Evolutionary conservation across 2,113 vertebrate species (phyloP), one percentile per base, ranked within the genome.

Genomic region (Brachyhypopomus gauderio): DNA sequence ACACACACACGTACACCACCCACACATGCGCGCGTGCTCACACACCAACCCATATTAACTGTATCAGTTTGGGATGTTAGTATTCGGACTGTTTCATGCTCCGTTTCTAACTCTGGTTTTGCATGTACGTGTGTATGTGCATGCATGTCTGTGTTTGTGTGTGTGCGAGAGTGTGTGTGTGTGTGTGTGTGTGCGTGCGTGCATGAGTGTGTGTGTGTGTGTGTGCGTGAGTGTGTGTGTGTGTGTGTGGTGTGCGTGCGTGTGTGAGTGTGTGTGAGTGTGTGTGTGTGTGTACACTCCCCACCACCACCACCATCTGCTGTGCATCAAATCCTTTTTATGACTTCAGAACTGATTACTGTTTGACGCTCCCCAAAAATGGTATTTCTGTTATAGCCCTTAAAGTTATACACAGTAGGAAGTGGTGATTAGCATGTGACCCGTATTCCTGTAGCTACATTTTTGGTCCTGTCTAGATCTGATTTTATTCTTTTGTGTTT

Each of bases 41-140:
- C 73, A 45, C 34, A 62, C 30, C 30, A 62, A 56, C 55, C 62
- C 36, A 91, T 91, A 92, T 92, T 92, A 92, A 90, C 87, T 34
- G 72, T 90, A 93, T 93, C 91, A 89, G 88, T 90, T 89, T 91
- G 83, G 73, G 84, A 85, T 92, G 91, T 93, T 90, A 86, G 86
- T 78, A 90, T 78, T 86, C 30, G 66, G 87, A 36, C 74, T 84
- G 88, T 84, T 86, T 87, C 66, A 84, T 69, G 63, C 20, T 27
- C 77, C 36, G 55, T 67, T 38, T 81, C 72, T 81, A 72, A 80
- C 22, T 48, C 52, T 62, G 71, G 41, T 72, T 66, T 60, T 72
- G 63, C 72, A 72, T 59, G 30, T 2, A 11, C 9, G 41, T 45
- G 41, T 11, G 41, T 45, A 45, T 73, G 38, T 67, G 48, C 30